Conservation (phyloP, 2,797 vertebrate species). For the Cichlasoma orientale region DNA sequence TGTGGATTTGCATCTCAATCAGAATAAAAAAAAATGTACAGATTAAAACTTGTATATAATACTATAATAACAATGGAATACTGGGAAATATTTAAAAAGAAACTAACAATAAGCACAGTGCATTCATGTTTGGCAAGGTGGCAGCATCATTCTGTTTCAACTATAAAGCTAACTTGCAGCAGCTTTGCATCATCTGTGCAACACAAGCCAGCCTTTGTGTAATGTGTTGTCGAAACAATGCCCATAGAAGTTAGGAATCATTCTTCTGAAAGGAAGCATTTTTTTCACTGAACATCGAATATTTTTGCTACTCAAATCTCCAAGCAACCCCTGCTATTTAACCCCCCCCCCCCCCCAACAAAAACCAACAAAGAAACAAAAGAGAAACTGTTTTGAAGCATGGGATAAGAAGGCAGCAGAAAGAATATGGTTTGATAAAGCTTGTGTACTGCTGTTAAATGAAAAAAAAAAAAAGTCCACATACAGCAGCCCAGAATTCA, state of each 20-base stretch:
- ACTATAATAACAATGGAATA: neutral
- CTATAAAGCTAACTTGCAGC: constrained; percentile 57
- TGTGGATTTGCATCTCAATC: constrained; percentile 36
- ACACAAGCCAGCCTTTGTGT: constrained; percentile 26
- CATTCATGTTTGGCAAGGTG: too few species aligned
- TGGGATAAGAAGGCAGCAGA: neutral
- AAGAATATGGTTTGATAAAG: neutral
- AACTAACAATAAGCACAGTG: too few species aligned
- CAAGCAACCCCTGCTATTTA: neutral
- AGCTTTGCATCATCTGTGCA: constrained; percentile 70
- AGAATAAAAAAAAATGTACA: neutral
- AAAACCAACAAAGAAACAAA: too few species aligned
- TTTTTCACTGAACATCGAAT: neutral
- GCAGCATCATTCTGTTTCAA: constrained; percentile 7
- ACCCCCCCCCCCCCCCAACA: too few species aligned
- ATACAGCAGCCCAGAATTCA: neutral
- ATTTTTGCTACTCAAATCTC: constrained; percentile 12
- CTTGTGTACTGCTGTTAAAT: neutral
- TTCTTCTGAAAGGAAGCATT: constrained; percentile 21
- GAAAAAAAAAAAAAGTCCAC: neutral
- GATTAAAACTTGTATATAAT: neutral
- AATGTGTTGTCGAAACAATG: constrained; percentile 34
- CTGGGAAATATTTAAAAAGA: too few species aligned
- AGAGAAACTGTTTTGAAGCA: neutral
- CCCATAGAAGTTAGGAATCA: constrained; percentile 40